phyloP scores from a whole-genome alignment of 2,888 invertebrate species.

The Ectemnius lituratus region DNA sequence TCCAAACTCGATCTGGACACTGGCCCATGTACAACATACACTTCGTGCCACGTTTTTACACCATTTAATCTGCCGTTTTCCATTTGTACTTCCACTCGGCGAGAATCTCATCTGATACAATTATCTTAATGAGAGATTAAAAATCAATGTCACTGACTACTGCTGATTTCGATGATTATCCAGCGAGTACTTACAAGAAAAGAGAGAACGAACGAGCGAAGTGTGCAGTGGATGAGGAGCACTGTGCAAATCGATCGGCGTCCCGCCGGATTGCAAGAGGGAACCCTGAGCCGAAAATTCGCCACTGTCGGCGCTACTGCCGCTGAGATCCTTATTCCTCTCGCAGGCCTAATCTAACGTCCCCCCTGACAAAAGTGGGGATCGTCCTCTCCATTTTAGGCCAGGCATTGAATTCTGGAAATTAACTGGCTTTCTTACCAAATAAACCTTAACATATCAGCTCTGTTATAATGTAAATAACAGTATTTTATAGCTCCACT shows the following conservation, averaged over 20 bases:
- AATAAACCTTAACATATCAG: no score
- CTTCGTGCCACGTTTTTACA: not conserved
- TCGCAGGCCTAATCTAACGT: slow-evolving; percentile 1
- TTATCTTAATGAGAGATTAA: not conserved
- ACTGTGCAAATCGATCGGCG: slow-evolving; percentile 70
- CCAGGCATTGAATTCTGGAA: no score
- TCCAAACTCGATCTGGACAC: no score
- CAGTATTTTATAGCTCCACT: no score
- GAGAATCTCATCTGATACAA: not conserved
- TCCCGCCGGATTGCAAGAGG: slow-evolving; percentile 64
- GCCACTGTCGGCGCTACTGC: slow-evolving; percentile 66
- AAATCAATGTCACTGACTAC: not conserved
- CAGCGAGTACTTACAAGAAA: slow-evolving; percentile 30
- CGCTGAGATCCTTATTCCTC: slow-evolving; percentile 32
- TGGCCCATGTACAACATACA: not conserved
- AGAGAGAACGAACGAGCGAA: slow-evolving; percentile 33
- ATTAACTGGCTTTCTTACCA: no score
- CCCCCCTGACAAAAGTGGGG: no score
- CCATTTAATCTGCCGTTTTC: not conserved
- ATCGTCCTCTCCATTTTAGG: no score
- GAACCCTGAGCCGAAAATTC: slow-evolving; percentile 47
- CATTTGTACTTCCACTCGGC: no score
- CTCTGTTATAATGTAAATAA: no score
- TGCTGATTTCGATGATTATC: not conserved
- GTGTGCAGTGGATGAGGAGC: slow-evolving; percentile 43